Conservation (phyloP, 2,797 vertebrate species). For the Sus cebifrons region DNA sequence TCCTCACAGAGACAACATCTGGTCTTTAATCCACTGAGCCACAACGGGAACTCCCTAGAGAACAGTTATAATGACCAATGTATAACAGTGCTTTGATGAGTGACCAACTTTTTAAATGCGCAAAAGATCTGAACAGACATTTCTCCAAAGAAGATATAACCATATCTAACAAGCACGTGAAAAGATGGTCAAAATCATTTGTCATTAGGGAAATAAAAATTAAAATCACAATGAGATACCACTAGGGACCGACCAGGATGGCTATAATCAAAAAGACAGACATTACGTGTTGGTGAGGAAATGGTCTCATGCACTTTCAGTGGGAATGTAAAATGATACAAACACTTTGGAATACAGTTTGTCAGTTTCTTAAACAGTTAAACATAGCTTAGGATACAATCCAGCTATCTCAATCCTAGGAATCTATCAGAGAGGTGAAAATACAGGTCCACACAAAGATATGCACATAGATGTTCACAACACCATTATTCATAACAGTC, state of each 20-base stretch:
- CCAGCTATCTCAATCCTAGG: background rate
- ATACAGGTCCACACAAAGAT: background rate
- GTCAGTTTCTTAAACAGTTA: constrained; percentile 14
- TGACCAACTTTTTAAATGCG: background rate
- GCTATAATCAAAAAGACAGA: background rate
- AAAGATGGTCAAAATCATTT: constrained; percentile 1
- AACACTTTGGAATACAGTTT: background rate
- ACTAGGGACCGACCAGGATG: background rate
- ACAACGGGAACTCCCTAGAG: no score
- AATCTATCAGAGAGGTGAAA: constrained; percentile 11
- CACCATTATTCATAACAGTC: background rate
- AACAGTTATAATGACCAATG: background rate
- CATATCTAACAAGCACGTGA: background rate
- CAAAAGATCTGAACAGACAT: background rate
- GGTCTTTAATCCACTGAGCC: no score
- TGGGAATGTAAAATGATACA: background rate
- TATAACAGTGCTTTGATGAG: background rate
- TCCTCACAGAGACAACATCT: no score
- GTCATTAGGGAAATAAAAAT: constrained; percentile 6
- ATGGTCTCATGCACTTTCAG: background rate
- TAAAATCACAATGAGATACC: constrained; percentile 18
- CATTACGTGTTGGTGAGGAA: background rate
- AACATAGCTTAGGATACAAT: background rate
- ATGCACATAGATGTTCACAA: background rate
- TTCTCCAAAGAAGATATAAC: constrained; percentile 20